A percentile compares a stretch with the other conserved stretches of the same genome.
phyloP scores from a whole-genome alignment of 2,113 vertebrate genomes.

The Calidris pygmaea region DNA sequence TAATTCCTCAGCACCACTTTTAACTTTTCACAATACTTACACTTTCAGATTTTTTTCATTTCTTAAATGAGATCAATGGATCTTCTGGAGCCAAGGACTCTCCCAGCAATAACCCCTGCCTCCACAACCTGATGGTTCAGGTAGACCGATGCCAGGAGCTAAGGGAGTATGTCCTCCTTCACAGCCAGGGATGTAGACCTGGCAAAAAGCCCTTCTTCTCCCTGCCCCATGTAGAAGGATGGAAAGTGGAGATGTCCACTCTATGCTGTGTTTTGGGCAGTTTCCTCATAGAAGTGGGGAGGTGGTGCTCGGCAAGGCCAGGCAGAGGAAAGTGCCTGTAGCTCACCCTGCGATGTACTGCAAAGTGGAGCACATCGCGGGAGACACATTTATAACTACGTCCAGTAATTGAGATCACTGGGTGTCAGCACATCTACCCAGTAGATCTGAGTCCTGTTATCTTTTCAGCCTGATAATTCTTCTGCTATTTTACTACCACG shows the following conservation, averaged over 20 bases:
- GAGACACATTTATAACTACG: not conserved
- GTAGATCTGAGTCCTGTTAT: not conserved
- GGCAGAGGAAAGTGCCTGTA: not conserved
- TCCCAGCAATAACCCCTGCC: not conserved
- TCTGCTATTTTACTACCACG: not conserved
- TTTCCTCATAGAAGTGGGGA: not conserved
- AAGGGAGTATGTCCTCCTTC: not conserved
- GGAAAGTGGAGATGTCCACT: not conserved
- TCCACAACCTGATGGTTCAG: not conserved
- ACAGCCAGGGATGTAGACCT: not conserved
- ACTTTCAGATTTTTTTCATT: not conserved
- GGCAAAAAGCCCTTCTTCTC: not conserved
- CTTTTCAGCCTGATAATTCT: not conserved
- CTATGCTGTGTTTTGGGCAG: not conserved
- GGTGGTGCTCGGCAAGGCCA: not conserved
- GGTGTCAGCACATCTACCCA: fast-evolving
- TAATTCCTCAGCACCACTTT: not conserved
- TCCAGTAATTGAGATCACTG: not conserved
- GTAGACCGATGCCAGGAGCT: not conserved
- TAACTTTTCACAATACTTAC: not conserved
- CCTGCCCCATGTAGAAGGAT: not conserved
- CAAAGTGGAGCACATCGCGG: not conserved
- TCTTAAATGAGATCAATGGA: not conserved
- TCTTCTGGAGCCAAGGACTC: not conserved
- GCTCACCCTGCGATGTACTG: not conserved